Conservation (phyloP, 2,888 invertebrate genomes). For the Machimus rusticus region DNA sequence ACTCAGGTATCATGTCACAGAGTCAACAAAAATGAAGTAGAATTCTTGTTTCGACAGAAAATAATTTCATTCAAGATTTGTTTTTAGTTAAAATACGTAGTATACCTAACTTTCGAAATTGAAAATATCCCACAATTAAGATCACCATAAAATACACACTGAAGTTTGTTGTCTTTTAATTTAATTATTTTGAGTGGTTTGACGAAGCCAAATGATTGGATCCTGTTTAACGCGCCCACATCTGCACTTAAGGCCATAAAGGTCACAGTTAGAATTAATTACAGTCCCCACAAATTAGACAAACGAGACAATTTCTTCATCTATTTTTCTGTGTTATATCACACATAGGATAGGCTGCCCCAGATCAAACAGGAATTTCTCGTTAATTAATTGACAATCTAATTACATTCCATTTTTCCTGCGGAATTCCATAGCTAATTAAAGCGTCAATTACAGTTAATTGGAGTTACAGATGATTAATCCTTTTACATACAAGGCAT, state of each 20-base stretch:
- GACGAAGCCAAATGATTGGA: background rate
- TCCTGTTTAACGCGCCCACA: background rate
- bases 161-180: background rate
- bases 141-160: background rate
- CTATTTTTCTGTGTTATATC: background rate
- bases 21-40: background rate
- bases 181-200: background rate
- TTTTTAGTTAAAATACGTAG: no score
- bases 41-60: no score
- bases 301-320: background rate
- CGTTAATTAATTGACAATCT: constrained; percentile 24
- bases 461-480: constrained; percentile 26
- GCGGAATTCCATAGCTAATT: constrained; percentile 2
- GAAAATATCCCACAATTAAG: background rate
- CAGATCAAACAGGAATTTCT: background rate
- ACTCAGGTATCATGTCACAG: background rate
- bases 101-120: no score
- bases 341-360: background rate
- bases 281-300: background rate
- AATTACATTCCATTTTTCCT: constrained; percentile 19
- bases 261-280: background rate
- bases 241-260: background rate
- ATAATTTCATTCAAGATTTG: no score
- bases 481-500: background rate
- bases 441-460: constrained; percentile 25